Evolutionary conservation across 2,888 invertebrate species (phyloP).

Genomic region (Meliscaeva auricollis): DNA sequence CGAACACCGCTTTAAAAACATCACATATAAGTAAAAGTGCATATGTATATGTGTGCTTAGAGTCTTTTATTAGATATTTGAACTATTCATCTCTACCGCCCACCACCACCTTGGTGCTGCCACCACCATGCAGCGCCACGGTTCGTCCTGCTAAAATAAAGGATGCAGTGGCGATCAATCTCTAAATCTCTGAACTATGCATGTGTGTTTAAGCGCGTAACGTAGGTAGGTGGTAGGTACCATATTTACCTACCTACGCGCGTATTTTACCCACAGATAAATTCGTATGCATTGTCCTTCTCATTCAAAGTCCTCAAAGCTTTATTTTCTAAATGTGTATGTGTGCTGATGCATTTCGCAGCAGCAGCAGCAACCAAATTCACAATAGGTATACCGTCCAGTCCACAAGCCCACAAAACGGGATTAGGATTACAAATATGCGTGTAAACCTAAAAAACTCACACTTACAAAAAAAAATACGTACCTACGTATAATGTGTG

Average conservation of each 20-base stretch:
- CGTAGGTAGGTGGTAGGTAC: not conserved
- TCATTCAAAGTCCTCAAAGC: not conserved
- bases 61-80: not conserved
- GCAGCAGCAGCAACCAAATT: not conserved
- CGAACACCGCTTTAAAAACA: not conserved
- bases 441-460: constrained; percentile 42
- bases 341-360: not conserved
- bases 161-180: constrained; percentile 26
- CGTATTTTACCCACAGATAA: constrained; percentile 58
- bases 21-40: not conserved
- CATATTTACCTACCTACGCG: constrained; percentile 27
- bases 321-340: not conserved
- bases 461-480: constrained; percentile 9
- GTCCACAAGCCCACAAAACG: constrained; percentile 5
- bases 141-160: not conserved
- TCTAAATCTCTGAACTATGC: not conserved
- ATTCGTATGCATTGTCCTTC: constrained; percentile 35
- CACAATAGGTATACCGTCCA: not conserved
- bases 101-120: not conserved
- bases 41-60: not conserved
- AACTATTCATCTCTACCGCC: not conserved
- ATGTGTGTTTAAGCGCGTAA: constrained; percentile 40
- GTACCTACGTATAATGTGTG: not conserved
- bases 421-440: constrained; percentile 39
- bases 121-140: too few relatives aligned